phyloP scores from a whole-genome alignment of 2,888 invertebrate species.

The Pomacea canaliculata region DNA sequence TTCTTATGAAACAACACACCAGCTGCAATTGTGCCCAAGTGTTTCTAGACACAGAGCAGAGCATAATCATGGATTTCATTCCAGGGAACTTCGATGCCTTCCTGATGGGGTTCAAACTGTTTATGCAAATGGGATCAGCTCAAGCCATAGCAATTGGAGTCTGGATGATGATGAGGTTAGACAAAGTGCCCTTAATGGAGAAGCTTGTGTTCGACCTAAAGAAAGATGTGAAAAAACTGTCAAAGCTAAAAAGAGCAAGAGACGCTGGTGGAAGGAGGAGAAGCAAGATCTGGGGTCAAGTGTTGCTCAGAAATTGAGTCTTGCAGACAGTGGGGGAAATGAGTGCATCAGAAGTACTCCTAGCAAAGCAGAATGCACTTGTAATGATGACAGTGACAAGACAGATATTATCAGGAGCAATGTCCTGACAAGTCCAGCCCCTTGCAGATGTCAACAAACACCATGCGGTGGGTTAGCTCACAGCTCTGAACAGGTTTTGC shows the following conservation, averaged over 20 bases:
- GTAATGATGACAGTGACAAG: background rate
- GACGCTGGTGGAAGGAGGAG: constrained; percentile 7
- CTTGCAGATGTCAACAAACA: background rate
- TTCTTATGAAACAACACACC: too few relatives aligned
- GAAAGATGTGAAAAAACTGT: background rate
- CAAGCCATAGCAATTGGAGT: background rate
- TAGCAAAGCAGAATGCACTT: background rate
- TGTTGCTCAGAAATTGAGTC: background rate
- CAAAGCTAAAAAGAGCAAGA: constrained; percentile 12
- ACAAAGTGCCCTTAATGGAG: background rate
- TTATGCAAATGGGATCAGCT: background rate
- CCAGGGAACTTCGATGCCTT: too few relatives aligned
- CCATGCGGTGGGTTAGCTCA: background rate
- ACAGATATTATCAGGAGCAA: background rate
- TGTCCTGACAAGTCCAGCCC: background rate
- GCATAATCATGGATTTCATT: too few relatives aligned
- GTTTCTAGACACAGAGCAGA: too few relatives aligned
- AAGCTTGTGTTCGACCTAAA: background rate
- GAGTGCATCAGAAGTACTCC: background rate
- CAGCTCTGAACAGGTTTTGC: background rate
- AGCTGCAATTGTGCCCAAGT: too few relatives aligned
- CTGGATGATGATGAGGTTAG: background rate
- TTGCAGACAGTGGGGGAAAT: background rate
- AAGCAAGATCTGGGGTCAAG: background rate
- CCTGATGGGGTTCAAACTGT: background rate